Evolutionary conservation across 1,140 invertebrate species (phyloP).

Genomic region (Eupristina koningsbergeri): DNA sequence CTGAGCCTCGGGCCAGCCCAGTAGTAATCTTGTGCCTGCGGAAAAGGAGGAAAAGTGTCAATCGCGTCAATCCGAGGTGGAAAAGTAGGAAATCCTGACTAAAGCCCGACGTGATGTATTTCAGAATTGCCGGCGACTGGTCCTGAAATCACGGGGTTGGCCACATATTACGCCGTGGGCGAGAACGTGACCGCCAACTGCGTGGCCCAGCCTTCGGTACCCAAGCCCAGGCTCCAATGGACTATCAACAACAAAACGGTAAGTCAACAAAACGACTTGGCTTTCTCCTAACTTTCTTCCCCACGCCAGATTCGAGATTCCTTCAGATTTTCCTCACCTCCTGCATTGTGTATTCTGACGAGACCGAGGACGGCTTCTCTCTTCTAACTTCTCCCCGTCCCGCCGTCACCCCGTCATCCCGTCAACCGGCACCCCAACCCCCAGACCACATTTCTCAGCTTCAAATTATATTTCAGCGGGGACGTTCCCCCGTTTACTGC

Average conservation of each 20-base stretch:
- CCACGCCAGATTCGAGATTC: no score
- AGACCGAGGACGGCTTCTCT: no score
- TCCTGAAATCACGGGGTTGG: constrained; percentile 65
- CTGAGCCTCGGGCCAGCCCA: not conserved
- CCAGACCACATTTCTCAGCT: no score
- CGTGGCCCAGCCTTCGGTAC: constrained; percentile 64
- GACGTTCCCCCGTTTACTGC: no score
- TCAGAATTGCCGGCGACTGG: constrained; percentile 55
- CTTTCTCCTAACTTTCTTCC: not conserved
- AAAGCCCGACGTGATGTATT: not conserved
- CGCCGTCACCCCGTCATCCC: no score
- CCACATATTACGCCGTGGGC: constrained; percentile 61
- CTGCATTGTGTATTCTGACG: no score
- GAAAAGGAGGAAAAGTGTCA: not conserved
- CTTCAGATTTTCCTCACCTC: not conserved
- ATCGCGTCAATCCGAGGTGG: not conserved
- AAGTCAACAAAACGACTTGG: constrained; percentile 35
- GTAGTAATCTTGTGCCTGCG: not conserved
- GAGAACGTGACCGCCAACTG: constrained; percentile 69
- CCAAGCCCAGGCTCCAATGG: constrained; percentile 67
- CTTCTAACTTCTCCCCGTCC: no score
- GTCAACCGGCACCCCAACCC: no score
- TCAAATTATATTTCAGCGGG: no score
- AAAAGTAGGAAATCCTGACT: not conserved
- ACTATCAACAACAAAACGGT: constrained; percentile 69